Evolutionary conservation across 2,113 vertebrate species (phyloP).

Genomic region (Cololabis saira): DNA sequence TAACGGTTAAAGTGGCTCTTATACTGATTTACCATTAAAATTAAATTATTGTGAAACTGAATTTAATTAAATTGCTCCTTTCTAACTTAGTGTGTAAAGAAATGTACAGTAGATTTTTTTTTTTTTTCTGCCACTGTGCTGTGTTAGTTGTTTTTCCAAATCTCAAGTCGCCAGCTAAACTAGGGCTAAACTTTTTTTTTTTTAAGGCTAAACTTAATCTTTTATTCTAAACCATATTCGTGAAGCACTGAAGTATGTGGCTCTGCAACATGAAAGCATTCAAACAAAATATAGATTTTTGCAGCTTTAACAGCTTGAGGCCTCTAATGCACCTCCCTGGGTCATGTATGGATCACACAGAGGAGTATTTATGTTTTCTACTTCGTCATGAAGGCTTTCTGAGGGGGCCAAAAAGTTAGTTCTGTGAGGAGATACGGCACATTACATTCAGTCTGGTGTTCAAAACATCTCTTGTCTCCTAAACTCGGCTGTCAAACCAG

Average conservation of each 20-base stretch:
- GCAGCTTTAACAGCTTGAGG: background rate
- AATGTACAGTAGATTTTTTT: background rate
- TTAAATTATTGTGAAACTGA: too few species aligned
- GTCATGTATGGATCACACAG: constrained; percentile 2
- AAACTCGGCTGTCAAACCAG: constrained; percentile 14
- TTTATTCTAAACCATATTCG: too few species aligned
- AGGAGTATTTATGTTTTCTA: background rate
- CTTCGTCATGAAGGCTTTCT: too few species aligned
- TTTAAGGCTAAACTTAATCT: too few species aligned
- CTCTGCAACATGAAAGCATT: background rate
- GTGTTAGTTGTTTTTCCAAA: background rate
- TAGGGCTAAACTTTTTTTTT: too few species aligned
- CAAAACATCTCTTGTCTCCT: constrained; percentile 19
- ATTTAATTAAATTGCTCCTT: too few species aligned
- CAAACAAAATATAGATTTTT: background rate
- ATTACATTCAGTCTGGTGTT: constrained; percentile 23
- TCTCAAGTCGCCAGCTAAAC: too few species aligned
- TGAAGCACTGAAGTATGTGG: too few species aligned
- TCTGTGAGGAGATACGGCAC: background rate
- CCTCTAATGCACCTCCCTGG: background rate
- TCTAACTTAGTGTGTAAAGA: background rate
- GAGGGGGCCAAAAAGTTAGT: too few species aligned
- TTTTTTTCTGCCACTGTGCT: background rate
- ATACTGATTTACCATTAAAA: too few species aligned
- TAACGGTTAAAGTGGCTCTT: too few species aligned